Base-by-base conservation (phyloP, 53 echinoderm and acorn worm species). In the Echinarachnius parma region DNA sequence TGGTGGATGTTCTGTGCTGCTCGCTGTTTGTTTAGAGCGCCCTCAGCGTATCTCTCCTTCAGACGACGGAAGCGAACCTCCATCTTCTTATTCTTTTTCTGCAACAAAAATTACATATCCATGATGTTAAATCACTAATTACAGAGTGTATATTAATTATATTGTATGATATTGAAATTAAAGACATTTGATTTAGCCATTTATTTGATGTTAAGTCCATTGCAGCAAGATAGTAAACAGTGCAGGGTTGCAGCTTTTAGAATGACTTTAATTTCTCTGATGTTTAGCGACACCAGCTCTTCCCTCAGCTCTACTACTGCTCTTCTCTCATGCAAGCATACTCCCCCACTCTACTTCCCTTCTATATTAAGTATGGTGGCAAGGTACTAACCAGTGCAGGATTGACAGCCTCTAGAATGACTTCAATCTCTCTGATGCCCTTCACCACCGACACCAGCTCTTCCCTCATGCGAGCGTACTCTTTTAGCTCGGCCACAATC, bases 391-490 rank as follows among this genome's bases (percentile, higher is more conserved):
- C 86, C 69, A 86, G 34, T 16, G 81, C 67, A 20, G 76, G 80
- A 14, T 56, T 72, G 36, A 87, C 48, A 21, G 64, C 44, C 20
- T 49, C 42, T 9, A 82, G 48, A 48, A 82, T 82, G 18, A 82
- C 72, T 36, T 80, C 60, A 30, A 87, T 78, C 64, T 89, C 89
- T 3, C 34, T 9, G 18, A 89, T 46, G 3, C 60, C 78, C 34
- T 84, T 84, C 81, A 81, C 81, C 60, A 85, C 62, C 5, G 81
- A 69, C 46, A 31, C 48, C 49, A 80, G 57, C 31, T 82, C 78
- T 46, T 84, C 71, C 16, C 57, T 21, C 34, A 27, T 72, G 35
- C 72, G 20, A 9, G 68, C 68, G 18, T 68, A 68, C 68, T 68
- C 68, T 52, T 68, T 68, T 28, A 68, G 34, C 34, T 68, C 68